Evolutionary conservation across 2,797 vertebrate species (phyloP), one percentile per base, ranked within the genome.

Genomic region (Fratercula arctica): DNA sequence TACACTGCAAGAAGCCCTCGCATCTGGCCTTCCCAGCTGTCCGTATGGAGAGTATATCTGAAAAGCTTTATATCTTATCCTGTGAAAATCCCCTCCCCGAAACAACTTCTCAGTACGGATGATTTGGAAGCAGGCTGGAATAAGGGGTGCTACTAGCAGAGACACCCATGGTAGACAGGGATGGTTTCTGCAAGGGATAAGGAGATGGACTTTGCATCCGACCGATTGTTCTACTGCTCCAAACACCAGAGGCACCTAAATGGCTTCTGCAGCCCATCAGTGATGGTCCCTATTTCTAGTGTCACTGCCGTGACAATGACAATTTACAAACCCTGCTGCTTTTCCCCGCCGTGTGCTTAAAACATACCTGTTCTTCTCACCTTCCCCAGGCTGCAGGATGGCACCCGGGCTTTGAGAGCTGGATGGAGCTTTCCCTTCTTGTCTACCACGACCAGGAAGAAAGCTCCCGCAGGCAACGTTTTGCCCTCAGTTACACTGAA

Each of bases 401-500:
- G 50, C 35, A 76, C 19, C 39, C 20, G 56, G 18, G 39, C 70
- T 85, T 81, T 64, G 21, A 74, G 41, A 80, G 7, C n/a, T 69
- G 33, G 24, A 14, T 0, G 0, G 67, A 90, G 21, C 46, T 93
- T 94, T 84, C 17, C 43, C 41, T 60, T 46, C 63, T 64, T 50
- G 43, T 64, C 63, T 41, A 7, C 57, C 43, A 35, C 0, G 0
- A 60, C 56, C 0, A 0, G 56, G 70, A 91, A 72, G 43, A 74
- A 90, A 57, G 54, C 13, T 87, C 56, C 45, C 39, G 37, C 16
- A 46, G 60, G 37, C 46, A 70, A 39, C 2, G 2, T 13, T 77
- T 54, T 75, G 37, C 37, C 57, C 29, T 68, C 45, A 68, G 61
- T 61, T 68, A 76, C 23, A 37, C 72, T 80, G 48, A 28, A 41